phyloP scores from a whole-genome alignment of 1,140 invertebrate species.

The Drosophila auraria region DNA sequence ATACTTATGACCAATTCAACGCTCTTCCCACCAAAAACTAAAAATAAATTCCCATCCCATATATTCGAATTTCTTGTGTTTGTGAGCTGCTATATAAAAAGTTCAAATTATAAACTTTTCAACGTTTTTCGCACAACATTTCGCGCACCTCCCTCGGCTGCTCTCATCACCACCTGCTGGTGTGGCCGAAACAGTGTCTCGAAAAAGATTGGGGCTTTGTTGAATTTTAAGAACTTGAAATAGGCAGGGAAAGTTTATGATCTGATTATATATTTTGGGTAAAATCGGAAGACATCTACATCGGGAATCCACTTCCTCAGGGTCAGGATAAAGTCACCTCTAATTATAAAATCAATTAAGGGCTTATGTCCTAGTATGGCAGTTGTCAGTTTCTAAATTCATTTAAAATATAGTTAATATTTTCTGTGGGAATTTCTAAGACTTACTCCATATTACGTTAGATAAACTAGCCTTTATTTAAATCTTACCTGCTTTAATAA shows the following conservation, averaged over 20 bases:
- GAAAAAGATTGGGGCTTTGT: not conserved
- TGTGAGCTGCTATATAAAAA: constrained; percentile 58
- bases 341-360: no score
- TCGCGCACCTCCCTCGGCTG: constrained; percentile 26
- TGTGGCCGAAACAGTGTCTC: constrained; percentile 41
- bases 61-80: constrained; percentile 25
- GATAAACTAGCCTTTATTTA: no score
- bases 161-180: constrained; percentile 67
- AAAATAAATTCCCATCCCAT: constrained; percentile 60
- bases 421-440: no score
- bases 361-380: no score
- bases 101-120: constrained; percentile 71
- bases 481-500: no score
- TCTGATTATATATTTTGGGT: not conserved
- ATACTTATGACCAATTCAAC: constrained; percentile 43
- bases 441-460: no score
- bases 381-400: no score
- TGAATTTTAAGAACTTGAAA: not conserved
- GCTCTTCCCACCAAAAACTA: constrained; percentile 50
- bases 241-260: not conserved
- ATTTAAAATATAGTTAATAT: no score
- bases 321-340: no score
- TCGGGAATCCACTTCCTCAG: no score
- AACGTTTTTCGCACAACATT: constrained; percentile 57
- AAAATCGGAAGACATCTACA: no score